A percentile compares a stretch with the other conserved stretches of the same genome.
Conservation (phyloP, 2,888 invertebrate genomes). For the Phyllotreta striolata region DNA sequence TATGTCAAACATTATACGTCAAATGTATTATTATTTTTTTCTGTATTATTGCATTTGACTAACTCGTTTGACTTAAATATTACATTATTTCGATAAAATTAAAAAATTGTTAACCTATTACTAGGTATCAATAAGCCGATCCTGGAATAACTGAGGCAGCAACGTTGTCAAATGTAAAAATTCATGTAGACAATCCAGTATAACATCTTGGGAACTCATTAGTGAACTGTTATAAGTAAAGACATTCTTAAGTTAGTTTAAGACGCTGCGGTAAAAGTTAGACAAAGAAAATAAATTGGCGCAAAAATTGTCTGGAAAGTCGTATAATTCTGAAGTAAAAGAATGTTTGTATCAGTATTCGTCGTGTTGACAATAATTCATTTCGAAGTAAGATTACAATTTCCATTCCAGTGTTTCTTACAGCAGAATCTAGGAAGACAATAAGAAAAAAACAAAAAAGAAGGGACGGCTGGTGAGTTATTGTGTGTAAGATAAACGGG, state of each 20-base stretch:
- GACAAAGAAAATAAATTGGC: not conserved
- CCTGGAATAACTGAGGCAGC: too few relatives aligned
- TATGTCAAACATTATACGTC: too few relatives aligned
- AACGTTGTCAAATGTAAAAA: too few relatives aligned
- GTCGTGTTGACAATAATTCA: conserved; percentile 60
- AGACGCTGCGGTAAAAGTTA: not conserved
- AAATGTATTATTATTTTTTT: too few relatives aligned
- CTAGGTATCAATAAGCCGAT: too few relatives aligned
- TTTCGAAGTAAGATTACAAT: conserved; percentile 61
- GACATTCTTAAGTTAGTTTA: not conserved
- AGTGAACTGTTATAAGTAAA: not conserved
- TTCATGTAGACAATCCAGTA: too few relatives aligned
- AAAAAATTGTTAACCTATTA: too few relatives aligned
- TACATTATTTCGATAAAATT: too few relatives aligned
- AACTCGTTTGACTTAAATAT: too few relatives aligned
- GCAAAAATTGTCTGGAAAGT: conserved; percentile 12
- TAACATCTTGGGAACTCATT: too few relatives aligned
- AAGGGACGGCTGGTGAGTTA: conserved; percentile 66
- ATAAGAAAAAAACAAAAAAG: conserved; percentile 60
- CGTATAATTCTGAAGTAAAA: conserved; percentile 37
- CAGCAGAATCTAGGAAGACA: conserved; percentile 60
- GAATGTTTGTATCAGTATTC: conserved; percentile 56
- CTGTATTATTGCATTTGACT: too few relatives aligned
- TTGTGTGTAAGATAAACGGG: conserved; percentile 77
- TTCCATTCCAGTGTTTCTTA: conserved; percentile 62